Conservation (phyloP, 2,797 vertebrate species). For the Triplophysa yarkandensis region DNA sequence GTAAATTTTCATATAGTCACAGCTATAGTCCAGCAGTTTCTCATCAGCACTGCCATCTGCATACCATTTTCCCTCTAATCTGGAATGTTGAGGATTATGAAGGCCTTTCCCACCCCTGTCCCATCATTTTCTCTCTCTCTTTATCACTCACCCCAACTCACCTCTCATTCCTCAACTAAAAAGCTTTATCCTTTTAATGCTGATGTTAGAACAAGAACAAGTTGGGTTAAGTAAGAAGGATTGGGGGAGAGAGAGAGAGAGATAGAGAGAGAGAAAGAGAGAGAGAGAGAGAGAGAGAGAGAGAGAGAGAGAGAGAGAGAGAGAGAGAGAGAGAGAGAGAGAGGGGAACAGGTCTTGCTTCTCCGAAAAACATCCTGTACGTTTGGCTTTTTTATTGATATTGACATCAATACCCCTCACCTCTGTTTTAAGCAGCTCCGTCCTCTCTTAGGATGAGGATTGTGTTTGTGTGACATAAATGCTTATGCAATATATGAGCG, state of each 20-base stretch:
- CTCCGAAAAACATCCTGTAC: conserved; percentile 1
- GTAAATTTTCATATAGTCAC: no score
- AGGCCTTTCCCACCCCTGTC: conserved; percentile 50
- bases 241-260: conserved; percentile 62
- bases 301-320: conserved; percentile 47
- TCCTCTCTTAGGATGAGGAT: conserved; percentile 20
- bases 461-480: conserved; percentile 21
- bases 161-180: conserved; percentile 15
- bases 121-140: conserved; percentile 22
- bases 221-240: conserved; percentile 47
- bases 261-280: conserved; percentile 46
- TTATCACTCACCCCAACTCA: conserved; percentile 30
- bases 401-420: conserved; percentile 28
- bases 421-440: conserved; percentile 19
- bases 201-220: conserved; percentile 65
- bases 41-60: conserved; percentile 58
- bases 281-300: conserved; percentile 61
- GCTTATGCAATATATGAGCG: conserved; percentile 56
- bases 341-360: conserved; percentile 2
- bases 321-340: conserved; percentile 49
- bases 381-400: conserved; percentile 7
- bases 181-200: conserved; percentile 56
- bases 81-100: conserved; percentile 77
- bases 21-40: conserved; percentile 3
- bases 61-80: conserved; percentile 73